These are phyloP conservation scores for Pyxicephalus adspersus DNA, from an alignment of 2,113 vertebrate species.

Conservation along the genomic window DNA sequence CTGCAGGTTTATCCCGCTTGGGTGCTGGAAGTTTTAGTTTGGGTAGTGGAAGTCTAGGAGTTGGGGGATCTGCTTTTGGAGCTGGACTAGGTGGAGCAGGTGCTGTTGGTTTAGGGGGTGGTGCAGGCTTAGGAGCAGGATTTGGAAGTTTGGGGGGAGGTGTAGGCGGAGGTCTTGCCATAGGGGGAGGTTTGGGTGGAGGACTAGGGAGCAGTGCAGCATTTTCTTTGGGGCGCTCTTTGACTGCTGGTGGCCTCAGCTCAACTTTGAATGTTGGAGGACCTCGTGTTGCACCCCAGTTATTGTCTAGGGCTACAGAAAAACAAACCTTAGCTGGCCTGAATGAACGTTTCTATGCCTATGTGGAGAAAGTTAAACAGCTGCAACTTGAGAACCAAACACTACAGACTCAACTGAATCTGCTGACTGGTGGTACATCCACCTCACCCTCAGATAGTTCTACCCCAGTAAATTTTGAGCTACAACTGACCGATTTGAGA, in stretches of 20 bases:
- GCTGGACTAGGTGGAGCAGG: conserved; percentile 37
- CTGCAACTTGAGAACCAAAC: conserved; percentile 66
- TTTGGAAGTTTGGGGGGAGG: conserved; percentile 16
- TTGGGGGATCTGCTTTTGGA: background rate
- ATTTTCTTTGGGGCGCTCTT: conserved; percentile 65
- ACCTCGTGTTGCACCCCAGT: conserved; percentile 46
- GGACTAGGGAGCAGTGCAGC: conserved; percentile 59
- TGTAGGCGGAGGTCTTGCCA: background rate
- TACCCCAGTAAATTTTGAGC: conserved; percentile 62
- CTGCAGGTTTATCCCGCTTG: conserved; percentile 26
- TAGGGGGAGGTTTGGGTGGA: conserved; percentile 21
- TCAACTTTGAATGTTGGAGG: conserved; percentile 52
- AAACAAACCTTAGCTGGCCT: conserved; percentile 64
- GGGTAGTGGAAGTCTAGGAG: background rate
- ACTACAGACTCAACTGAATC: conserved; percentile 66
- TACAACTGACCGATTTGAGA: conserved; percentile 64
- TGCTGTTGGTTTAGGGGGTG: conserved; percentile 41
- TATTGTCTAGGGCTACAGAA: conserved; percentile 62
- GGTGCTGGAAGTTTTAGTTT: conserved; percentile 9
- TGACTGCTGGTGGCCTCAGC: conserved; percentile 61
- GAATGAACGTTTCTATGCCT: conserved; percentile 66
- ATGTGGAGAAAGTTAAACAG: conserved; percentile 64
- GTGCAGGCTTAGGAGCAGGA: background rate
- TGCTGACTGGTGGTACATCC: conserved; percentile 64
- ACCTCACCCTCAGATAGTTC: conserved; percentile 56